A percentile compares a stretch with the other conserved stretches of the same genome.
These are phyloP conservation scores for Pangasianodon hypophthalmus DNA, from an alignment of 2,113 vertebrate genomes.

Conservation along the genomic window DNA sequence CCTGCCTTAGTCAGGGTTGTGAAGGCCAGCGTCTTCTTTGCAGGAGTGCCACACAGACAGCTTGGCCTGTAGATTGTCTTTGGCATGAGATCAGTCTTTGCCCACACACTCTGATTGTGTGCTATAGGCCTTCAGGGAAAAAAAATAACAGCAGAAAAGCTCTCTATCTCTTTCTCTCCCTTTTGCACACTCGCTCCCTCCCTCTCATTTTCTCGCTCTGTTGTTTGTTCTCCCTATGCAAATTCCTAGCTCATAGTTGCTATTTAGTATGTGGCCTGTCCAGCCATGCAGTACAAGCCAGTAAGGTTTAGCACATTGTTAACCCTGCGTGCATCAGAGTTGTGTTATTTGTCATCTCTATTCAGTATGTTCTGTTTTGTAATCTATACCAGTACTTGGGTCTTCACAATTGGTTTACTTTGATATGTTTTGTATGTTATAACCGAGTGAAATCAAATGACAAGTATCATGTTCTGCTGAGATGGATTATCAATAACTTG, in stretches of 20 bases:
- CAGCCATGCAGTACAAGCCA: slow-evolving; percentile 25
- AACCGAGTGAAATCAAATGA: slow-evolving; percentile 68
- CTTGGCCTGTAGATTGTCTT: slow-evolving; percentile 40
- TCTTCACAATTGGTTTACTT: slow-evolving; percentile 52
- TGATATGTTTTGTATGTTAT: slow-evolving; percentile 55
- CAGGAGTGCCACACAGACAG: slow-evolving; percentile 36
- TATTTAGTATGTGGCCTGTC: slow-evolving; percentile 32
- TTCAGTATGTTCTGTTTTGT: slow-evolving; percentile 16
- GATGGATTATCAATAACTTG: slow-evolving; percentile 68
- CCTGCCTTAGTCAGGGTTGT: slow-evolving; percentile 2
- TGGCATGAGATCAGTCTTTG: slow-evolving; percentile 41
- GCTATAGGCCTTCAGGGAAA: slow-evolving; percentile 38
- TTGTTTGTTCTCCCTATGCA: slow-evolving; percentile 49
- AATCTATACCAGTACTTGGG: slow-evolving; percentile 21
- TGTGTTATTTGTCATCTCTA: slow-evolving; percentile 35
- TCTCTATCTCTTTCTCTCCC: neutral
- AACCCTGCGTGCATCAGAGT: neutral
- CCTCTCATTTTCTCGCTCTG: neutral
- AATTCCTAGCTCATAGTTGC: slow-evolving; percentile 28
- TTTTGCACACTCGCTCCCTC: neutral
- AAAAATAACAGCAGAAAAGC: slow-evolving; percentile 16
- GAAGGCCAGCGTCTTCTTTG: slow-evolving; percentile 19
- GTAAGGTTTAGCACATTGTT: slow-evolving; percentile 28
- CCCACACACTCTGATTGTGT: slow-evolving; percentile 49
- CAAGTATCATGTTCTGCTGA: slow-evolving; percentile 66